Conservation (phyloP, 2,888 invertebrate genomes). For the Mesochorus sp. region DNA sequence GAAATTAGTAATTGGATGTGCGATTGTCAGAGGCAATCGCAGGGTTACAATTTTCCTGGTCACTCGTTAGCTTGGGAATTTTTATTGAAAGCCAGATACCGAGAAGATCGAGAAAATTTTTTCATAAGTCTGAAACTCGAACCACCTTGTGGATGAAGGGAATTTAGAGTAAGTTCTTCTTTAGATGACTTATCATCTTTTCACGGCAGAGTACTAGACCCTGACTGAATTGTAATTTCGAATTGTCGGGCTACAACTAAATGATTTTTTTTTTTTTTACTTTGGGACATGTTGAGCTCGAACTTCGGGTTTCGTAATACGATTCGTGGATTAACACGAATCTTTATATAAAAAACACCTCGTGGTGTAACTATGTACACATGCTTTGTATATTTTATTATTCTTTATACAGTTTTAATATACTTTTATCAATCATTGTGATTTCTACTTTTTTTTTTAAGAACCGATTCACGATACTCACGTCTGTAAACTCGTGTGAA, state of each 20-base stretch:
- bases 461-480: too few relatives aligned
- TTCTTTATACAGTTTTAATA: conserved; percentile 67
- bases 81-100: conserved; percentile 83
- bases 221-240: background rate
- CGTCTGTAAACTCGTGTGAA: too few relatives aligned
- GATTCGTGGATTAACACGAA: conserved; percentile 7
- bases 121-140: conserved; percentile 81
- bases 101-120: conserved; percentile 83
- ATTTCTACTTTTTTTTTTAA: background rate
- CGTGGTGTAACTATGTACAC: conserved; percentile 65
- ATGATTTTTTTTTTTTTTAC: background rate
- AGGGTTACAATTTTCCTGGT: conserved; percentile 79
- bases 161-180: background rate
- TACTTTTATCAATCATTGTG: conserved; percentile 52
- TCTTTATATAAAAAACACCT: conserved; percentile 66
- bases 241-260: background rate
- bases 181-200: background rate
- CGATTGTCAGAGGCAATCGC: conserved; percentile 81
- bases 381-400: conserved; percentile 67
- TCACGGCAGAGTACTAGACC: background rate
- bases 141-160: conserved; percentile 59
- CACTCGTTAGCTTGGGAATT: conserved; percentile 83
- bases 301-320: background rate
- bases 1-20: conserved; percentile 79
- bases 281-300: background rate